These are phyloP conservation scores for Cephus spinipes DNA, from an alignment of 2,888 invertebrate species.

Conservation along the genomic window DNA sequence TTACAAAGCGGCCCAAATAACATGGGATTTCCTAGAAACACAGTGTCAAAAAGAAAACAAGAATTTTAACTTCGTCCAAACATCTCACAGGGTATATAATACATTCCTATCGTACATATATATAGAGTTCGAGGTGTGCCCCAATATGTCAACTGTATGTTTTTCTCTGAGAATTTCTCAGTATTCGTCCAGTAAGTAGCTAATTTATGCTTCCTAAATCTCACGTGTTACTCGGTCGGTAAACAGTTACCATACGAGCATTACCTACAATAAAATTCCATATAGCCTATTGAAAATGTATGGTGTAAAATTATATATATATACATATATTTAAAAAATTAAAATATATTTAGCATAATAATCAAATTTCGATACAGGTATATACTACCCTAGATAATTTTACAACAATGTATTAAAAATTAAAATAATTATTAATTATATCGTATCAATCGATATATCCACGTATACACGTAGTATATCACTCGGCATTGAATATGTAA, in stretches of 20 bases:
- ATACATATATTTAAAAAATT: not conserved
- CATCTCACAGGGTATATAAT: not conserved
- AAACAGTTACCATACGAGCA: not conserved
- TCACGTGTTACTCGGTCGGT: not conserved
- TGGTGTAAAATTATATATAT: not conserved
- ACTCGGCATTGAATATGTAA: not conserved
- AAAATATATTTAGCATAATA: not conserved
- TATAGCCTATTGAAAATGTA: not conserved
- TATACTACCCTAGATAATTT: too few species aligned
- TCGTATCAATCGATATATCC: not conserved
- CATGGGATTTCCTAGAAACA: too few species aligned
- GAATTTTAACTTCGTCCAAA: not conserved
- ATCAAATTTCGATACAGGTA: not conserved
- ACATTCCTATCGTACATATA: not conserved
- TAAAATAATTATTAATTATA: not conserved
- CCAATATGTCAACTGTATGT: not conserved
- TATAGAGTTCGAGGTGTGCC: not conserved
- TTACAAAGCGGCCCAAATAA: too few species aligned
- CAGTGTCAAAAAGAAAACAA: not conserved
- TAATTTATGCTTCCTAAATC: not conserved
- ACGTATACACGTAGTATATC: not conserved
- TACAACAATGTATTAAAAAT: too few species aligned
- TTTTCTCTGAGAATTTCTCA: not conserved
- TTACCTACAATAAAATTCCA: not conserved
- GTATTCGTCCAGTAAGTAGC: not conserved